Conservation (phyloP, 2,888 invertebrate species). For the Gastrophysa polygoni region DNA sequence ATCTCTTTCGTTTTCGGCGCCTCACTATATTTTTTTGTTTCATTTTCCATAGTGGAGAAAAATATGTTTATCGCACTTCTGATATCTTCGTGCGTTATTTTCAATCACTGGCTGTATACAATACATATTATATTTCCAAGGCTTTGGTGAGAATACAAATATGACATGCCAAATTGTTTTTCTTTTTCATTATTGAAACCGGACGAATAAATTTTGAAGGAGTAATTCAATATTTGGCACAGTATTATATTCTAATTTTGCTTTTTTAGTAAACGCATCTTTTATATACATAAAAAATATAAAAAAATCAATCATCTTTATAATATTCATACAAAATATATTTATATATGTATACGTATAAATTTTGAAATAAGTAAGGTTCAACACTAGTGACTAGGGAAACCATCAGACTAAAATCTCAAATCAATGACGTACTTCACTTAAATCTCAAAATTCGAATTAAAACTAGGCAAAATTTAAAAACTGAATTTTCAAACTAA, state of each 20-base stretch:
- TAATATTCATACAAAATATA: conserved; percentile 47
- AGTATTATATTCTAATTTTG: conserved; percentile 21
- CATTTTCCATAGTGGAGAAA: too few species aligned
- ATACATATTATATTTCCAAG: too few species aligned
- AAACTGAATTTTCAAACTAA: conserved; percentile 3
- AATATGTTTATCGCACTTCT: too few species aligned
- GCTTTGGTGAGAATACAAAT: too few species aligned
- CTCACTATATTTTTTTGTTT: too few species aligned
- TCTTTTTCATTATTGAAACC: too few species aligned
- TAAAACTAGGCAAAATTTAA: conserved; percentile 8
- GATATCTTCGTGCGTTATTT: too few species aligned
- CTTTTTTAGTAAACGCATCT: conserved; percentile 22
- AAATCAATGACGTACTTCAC: background rate
- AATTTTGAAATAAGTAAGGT: conserved; percentile 23
- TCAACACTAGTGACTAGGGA: conserved; percentile 21
- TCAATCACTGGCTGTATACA: too few species aligned
- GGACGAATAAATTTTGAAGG: too few species aligned
- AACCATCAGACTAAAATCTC: background rate
- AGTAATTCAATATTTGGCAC: background rate
- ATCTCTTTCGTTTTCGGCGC: too few species aligned
- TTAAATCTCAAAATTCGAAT: conserved; percentile 11
- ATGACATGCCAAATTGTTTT: too few species aligned
- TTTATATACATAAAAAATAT: conserved; percentile 44
- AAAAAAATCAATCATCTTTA: conserved; percentile 38
- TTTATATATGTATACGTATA: conserved; percentile 40